Percentiles rank a stretch among this genome's conserved stretches.
These are phyloP conservation scores for Sebastes cheni DNA, from an alignment of 2,797 vertebrate species.

Conservation along the genomic window DNA sequence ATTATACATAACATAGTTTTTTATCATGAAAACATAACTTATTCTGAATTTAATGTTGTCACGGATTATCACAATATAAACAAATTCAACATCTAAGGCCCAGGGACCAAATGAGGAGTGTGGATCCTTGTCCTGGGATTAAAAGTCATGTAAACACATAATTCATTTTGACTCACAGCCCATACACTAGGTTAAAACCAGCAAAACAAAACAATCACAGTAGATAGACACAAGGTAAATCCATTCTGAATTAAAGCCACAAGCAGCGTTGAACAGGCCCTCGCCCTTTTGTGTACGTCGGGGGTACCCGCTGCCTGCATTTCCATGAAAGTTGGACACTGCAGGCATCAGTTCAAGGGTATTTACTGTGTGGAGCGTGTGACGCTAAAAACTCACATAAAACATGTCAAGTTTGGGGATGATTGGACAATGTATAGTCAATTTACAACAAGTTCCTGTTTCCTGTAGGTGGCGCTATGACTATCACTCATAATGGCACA, in stretches of 20 bases:
- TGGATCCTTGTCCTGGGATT: not conserved
- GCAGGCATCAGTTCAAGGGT: too few species aligned
- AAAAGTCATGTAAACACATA: constrained; percentile 55
- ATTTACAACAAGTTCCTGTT: too few species aligned
- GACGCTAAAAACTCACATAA: too few species aligned
- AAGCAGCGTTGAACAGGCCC: too few species aligned
- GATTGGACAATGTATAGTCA: too few species aligned
- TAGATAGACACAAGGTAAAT: not conserved
- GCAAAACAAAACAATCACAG: not conserved
- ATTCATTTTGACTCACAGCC: not conserved
- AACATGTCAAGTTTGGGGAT: too few species aligned
- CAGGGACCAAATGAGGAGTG: not conserved
- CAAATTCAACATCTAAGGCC: not conserved
- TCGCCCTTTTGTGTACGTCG: too few species aligned
- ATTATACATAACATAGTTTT: not conserved
- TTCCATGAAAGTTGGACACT: too few species aligned
- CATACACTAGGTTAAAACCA: not conserved
- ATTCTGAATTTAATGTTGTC: not conserved
- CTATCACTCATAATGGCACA: too few species aligned
- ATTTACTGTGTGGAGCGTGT: too few species aligned
- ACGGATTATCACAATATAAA: constrained; percentile 6
- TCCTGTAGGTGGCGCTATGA: too few species aligned
- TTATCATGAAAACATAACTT: constrained; percentile 4
- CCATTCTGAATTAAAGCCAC: not conserved
- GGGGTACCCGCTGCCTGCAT: too few species aligned